These are phyloP conservation scores for Mercenaria mercenaria DNA, from an alignment of 1,140 invertebrate species.

Conservation along the genomic window DNA sequence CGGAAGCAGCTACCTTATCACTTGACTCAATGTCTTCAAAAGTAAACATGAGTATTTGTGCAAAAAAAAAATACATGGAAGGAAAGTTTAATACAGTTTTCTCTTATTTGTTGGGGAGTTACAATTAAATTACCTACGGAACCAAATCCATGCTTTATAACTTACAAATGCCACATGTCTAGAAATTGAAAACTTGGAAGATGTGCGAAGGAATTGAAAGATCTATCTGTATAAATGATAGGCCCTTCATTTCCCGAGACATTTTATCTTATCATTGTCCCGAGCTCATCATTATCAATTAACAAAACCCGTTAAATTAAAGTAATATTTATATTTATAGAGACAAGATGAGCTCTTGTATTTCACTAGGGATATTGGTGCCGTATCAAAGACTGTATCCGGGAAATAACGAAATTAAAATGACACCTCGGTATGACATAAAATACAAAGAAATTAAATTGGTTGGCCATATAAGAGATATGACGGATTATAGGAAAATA, in stretches of 20 bases:
- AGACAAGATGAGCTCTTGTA: conserved; percentile 23
- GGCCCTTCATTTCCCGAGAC: conserved; percentile 29
- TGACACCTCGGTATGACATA: conserved; percentile 56
- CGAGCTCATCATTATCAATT: conserved; percentile 36
- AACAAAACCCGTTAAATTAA: conserved; percentile 61
- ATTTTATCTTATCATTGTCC: conserved; percentile 15
- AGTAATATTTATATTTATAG: conserved; percentile 66
- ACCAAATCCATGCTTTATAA: too few relatives aligned
- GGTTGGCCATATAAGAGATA: conserved; percentile 34
- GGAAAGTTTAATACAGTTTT: too few relatives aligned
- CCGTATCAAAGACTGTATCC: conserved; percentile 45
- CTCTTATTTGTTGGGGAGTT: background rate
- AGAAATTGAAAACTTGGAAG: background rate
- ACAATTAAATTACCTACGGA: background rate
- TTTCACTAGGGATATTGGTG: conserved; percentile 45
- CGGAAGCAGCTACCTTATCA: too few relatives aligned
- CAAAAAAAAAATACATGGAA: too few relatives aligned
- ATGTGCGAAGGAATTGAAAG: background rate
- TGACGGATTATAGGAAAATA: conserved; percentile 15
- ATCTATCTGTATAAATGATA: conserved; percentile 33
- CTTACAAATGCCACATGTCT: background rate
- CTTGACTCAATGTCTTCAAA: too few relatives aligned
- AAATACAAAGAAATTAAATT: conserved; percentile 66
- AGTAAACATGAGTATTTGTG: too few relatives aligned
- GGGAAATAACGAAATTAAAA: conserved; percentile 59